Percentiles rank a stretch among this genome's conserved stretches.
Evolutionary conservation across 2,888 invertebrate species (phyloP).

Genomic region (Marronus borbonicus): DNA sequence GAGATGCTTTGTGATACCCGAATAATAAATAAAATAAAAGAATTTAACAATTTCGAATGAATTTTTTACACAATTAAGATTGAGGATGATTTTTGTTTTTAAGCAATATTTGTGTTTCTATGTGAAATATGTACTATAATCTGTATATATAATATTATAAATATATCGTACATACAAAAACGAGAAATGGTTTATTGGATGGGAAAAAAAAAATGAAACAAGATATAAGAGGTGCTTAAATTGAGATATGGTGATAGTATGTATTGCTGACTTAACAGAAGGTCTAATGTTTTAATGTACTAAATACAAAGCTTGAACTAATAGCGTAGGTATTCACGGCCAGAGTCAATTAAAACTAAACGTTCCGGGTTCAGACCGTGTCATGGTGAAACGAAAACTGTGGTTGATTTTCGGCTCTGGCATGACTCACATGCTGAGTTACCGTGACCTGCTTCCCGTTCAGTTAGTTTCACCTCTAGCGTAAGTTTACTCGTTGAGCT

Average conservation of each 20-base stretch:
- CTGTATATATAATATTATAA: constrained; percentile 32
- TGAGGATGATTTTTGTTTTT: constrained; percentile 6
- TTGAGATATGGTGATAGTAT: not conserved
- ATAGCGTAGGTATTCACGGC: no score
- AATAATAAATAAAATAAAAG: not conserved
- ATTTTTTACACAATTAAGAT: not conserved
- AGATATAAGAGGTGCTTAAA: not conserved
- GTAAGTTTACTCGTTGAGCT: no score
- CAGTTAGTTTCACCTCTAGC: no score
- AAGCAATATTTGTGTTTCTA: constrained; percentile 22
- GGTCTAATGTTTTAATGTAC: constrained; percentile 24
- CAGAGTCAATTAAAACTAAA: no score
- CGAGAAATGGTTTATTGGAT: not conserved
- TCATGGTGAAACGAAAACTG: no score
- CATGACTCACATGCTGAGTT: no score
- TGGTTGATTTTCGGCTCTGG: no score
- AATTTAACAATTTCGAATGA: not conserved
- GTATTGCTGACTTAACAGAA: constrained; percentile 8
- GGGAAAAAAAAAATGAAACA: not conserved
- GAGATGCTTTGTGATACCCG: constrained; percentile 24
- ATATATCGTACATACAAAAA: constrained; percentile 16
- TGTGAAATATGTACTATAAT: constrained; percentile 34
- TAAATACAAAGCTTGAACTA: no score
- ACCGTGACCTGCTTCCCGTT: no score
- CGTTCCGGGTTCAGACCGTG: no score